Conservation (phyloP, 2,113 vertebrate species). For the Ondatra zibethicus region DNA sequence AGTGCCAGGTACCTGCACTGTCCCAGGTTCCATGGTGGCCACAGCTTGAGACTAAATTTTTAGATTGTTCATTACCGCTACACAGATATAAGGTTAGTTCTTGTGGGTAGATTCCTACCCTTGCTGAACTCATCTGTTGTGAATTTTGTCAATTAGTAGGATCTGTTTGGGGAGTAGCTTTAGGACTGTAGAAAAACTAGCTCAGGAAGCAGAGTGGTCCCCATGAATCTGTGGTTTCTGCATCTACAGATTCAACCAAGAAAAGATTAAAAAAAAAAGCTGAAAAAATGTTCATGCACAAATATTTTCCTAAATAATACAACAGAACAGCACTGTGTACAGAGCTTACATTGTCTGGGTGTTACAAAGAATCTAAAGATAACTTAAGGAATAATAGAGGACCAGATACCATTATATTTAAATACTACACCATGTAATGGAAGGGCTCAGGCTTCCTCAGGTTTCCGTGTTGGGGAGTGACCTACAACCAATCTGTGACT, state of each 20-base stretch:
- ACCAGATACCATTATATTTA: neutral
- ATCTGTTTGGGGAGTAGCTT: neutral
- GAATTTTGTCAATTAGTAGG: neutral
- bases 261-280: neutral
- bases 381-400: neutral
- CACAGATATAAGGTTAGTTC: neutral
- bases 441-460: neutral
- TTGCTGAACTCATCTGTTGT: neutral
- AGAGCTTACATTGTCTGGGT: neutral
- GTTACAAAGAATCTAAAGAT: neutral
- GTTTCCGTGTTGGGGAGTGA: neutral
- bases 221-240: neutral
- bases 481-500: neutral
- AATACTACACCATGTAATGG: neutral
- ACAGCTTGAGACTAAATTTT: neutral
- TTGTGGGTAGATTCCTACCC: neutral
- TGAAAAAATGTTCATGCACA: neutral
- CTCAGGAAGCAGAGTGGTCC: neutral
- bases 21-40: neutral
- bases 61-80: neutral
- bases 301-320: neutral
- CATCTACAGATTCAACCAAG: neutral
- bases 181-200: neutral
- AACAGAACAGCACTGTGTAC: neutral
- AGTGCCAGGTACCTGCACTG: too few relatives aligned